Base-by-base conservation (phyloP, 2,797 vertebrate genomes). In the Nannoperca obscura region DNA sequence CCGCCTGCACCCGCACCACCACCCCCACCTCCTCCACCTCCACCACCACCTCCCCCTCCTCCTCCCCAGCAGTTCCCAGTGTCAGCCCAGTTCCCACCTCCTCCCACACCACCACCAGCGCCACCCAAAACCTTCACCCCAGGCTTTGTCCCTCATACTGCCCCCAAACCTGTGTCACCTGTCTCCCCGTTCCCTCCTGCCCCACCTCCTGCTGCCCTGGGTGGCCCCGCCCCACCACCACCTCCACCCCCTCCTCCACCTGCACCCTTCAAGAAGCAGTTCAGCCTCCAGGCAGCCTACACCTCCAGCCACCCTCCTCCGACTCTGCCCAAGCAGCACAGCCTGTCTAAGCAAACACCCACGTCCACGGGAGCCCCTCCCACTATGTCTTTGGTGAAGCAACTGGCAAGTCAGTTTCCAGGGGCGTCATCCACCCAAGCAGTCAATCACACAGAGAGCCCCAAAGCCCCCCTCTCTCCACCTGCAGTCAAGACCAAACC, bases 401-500 rank as follows among this genome's bases (percentile, higher is more conserved):
- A 97, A 73, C 91, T 98, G 3, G 97, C 95, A 17, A 97, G 96
- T 83, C 97, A 98, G 88, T 98, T 98, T 78, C 97, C 97, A 0
- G 95, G 95, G 32, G 92, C 93, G 17, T 91, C 95, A 0, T 85
- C 94, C 30, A 32, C 30, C 7, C 89, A 94, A 20, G 62, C 74
- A 9, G 9, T 81, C 27, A 96, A 95, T 85, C 85, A 96, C 71
- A 77, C 91, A 0, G 91, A 95, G 40, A 71, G 54, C 81, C 90
- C 95, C 0, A 94, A 96, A 81, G 89, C 94, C 11, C 97, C 97
- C 0, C 96, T 96, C 53, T 98, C 97, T 0, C 97, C 97, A 12
- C 97, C 97, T 13, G 96, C 97, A 8, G 97, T 99, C 54, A 99
- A 98, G 88, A 96, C 96, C 52, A 99, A 99, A 90, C 97, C 97